These are phyloP conservation scores for Strongylocentrotus purpuratus DNA, from an alignment of 35 echinoderm and acorn worm genomes.

Conservation along the genomic window DNA sequence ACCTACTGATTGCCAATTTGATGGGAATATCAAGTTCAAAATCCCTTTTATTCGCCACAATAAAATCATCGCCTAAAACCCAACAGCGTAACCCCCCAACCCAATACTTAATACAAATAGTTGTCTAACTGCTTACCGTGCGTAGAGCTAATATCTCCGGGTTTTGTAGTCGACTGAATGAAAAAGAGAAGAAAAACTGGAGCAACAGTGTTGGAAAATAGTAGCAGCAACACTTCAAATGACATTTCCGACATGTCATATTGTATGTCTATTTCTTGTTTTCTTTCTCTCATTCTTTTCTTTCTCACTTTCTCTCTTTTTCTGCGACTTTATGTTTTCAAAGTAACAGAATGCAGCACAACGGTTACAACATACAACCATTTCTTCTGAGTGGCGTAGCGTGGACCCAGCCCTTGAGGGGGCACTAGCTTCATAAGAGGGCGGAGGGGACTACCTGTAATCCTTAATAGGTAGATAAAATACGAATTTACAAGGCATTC, in stretches of 20 bases:
- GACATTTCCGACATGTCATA: slow-evolving; percentile 1
- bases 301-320: not conserved
- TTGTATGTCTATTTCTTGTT: not conserved
- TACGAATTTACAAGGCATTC: no score
- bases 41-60: not conserved
- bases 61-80: not conserved
- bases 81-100: not conserved
- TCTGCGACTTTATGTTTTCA: not conserved
- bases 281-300: not conserved
- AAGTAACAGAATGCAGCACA: not conserved
- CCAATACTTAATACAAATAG: slow-evolving; percentile 5
- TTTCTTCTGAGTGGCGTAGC: not conserved
- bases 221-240: not conserved
- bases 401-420: no score
- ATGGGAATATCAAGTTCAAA: not conserved
- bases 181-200: not conserved
- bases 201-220: not conserved
- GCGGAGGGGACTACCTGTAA: no score
- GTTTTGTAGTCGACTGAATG: not conserved
- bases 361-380: not conserved
- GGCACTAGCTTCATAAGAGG: no score
- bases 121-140: slow-evolving; percentile 2
- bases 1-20: not conserved
- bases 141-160: not conserved
- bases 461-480: no score